Base-by-base conservation (phyloP, 2,113 vertebrate species). In the Shinisaurus crocodilurus region DNA sequence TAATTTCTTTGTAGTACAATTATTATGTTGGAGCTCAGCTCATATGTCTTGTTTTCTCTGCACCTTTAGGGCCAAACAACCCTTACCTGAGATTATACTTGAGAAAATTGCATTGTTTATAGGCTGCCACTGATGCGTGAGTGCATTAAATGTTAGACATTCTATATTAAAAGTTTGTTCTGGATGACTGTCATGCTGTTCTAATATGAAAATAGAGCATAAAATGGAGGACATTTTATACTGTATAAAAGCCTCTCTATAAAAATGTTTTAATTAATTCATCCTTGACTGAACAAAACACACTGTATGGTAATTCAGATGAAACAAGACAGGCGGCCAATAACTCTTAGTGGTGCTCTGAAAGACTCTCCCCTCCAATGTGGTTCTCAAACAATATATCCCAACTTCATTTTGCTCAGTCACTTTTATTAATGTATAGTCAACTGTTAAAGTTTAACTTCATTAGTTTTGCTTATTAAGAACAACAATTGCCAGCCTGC, bases 241-340 rank as follows among this genome's bases (percentile, higher is more conserved):
- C 65, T 89, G 9, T 82, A 43, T 10, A 57, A 88, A 50, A 70
- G 0, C 0, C 79, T 93, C 12, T 88, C 81, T 45, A 54, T 87
- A 93, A 92, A 93, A 92, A 65, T 69, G 0, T 1, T 10, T 84
- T 27, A 88, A 91, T 91, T 32, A 45, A 13, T 92, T 89, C 72
- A 87, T 29, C 82, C 75, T 15, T 75, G 40, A 6, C 50, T 91
- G 80, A 12, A 18, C 76, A 86, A 86, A 37, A 82, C 90, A 37
- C 27, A 83, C 80, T 0, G 27, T 90, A 74, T 90, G n/a, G 3
- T 3, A 92, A 25, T 85, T 91, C 70, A 15, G 40, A 88, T 37
- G 27, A 63, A 93, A 37, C 82, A 93, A 79, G 57, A 88, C 91
- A 85, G 40, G 81, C 20, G n/a, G 83, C 20, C 92, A 94, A 92